phyloP scores from a whole-genome alignment of 2,888 invertebrate genomes.

The Cheilosia pagana region DNA sequence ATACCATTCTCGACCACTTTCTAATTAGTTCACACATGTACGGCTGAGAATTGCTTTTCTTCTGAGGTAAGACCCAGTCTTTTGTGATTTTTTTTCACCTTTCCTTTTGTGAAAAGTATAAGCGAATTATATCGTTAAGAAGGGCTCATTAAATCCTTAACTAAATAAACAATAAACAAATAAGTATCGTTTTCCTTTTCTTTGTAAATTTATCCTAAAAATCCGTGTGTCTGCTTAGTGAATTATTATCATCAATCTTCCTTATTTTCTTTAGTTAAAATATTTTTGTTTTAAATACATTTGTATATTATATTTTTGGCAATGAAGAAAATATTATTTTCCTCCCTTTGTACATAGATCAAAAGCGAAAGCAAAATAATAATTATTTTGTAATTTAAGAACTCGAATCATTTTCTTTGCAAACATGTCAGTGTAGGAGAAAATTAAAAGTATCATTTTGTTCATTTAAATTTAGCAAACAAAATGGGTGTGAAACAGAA shows the following conservation, averaged over 20 bases:
- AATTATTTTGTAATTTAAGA: slow-evolving; percentile 21
- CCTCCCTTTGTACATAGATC: slow-evolving; percentile 30
- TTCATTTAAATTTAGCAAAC: slow-evolving; percentile 10
- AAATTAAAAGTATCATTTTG: background rate
- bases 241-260: too few relatives aligned
- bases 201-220: background rate
- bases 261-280: too few relatives aligned
- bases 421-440: slow-evolving; percentile 17
- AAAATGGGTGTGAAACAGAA: slow-evolving; percentile 18
- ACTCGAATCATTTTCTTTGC: background rate
- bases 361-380: slow-evolving; percentile 12
- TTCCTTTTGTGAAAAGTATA: too few relatives aligned
- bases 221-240: too few relatives aligned
- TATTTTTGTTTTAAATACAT: background rate
- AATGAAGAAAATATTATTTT: slow-evolving; percentile 26
- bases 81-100: too few relatives aligned
- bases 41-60: too few relatives aligned
- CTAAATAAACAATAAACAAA: background rate
- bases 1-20: too few relatives aligned
- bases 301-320: slow-evolving; percentile 16
- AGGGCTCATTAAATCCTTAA: background rate
- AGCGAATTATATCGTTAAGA: background rate
- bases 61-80: too few relatives aligned
- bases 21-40: too few relatives aligned
- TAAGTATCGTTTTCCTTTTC: background rate